These are phyloP conservation scores for Cephalopterus ornatus DNA, from an alignment of 2,113 vertebrate genomes.

Conservation along the genomic window DNA sequence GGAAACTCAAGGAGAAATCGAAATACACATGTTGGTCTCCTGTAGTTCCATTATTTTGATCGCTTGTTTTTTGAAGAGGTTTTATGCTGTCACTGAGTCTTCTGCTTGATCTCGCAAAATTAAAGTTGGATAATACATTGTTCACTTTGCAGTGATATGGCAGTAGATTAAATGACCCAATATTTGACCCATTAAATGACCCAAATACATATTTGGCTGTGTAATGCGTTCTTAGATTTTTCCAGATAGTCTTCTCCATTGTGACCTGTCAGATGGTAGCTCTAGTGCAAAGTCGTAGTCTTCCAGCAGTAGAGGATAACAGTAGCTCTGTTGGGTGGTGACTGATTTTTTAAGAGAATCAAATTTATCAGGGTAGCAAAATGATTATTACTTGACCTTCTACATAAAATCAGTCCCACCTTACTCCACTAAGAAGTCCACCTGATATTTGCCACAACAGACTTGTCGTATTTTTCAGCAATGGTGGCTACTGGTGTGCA, in stretches of 20 bases:
- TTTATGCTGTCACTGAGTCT: neutral
- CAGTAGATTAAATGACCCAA: neutral
- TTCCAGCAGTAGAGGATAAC: neutral
- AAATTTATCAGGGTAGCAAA: neutral
- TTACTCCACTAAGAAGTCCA: neutral
- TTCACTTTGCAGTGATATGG: neutral
- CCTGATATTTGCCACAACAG: neutral
- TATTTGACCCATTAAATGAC: neutral
- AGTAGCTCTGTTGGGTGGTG: neutral
- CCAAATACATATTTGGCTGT: neutral
- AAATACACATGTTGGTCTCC: accelerated
- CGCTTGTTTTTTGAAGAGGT: neutral
- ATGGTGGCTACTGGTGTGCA: neutral
- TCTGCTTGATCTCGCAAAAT: neutral
- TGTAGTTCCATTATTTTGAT: neutral
- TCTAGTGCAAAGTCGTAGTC: neutral
- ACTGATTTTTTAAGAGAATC: neutral
- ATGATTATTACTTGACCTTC: neutral
- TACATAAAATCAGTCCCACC: neutral
- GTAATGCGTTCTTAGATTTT: neutral
- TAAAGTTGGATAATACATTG: neutral
- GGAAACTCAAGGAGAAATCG: neutral
- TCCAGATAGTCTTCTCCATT: neutral
- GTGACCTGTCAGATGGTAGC: neutral
- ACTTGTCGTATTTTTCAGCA: neutral